A percentile compares a stretch with the other conserved stretches of the same genome.
Conservation (phyloP, 2,113 vertebrate genomes). For the Lichenostomus cassidix region DNA sequence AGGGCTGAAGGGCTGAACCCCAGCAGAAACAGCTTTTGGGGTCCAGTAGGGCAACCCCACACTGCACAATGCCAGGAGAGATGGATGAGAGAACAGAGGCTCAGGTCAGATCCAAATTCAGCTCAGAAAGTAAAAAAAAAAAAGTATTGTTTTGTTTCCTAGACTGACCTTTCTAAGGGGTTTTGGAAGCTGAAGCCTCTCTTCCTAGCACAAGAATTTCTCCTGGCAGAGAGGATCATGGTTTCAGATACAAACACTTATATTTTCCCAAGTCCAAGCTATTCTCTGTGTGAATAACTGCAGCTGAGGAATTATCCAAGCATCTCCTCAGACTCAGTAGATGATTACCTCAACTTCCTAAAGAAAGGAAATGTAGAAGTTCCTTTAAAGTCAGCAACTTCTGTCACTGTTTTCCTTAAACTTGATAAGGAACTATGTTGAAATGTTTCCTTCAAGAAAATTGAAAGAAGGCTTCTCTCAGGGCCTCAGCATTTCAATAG, state of each 20-base stretch:
- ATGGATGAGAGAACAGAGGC: fast-evolving
- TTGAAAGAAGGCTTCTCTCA: not conserved
- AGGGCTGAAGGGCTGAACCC: not conserved
- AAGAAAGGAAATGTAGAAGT: not conserved
- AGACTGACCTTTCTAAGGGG: not conserved
- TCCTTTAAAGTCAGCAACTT: not conserved
- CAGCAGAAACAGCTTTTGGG: not conserved
- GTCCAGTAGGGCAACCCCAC: not conserved
- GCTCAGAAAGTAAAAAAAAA: not conserved
- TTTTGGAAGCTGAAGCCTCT: not conserved
- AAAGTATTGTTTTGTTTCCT: not conserved
- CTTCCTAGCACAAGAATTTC: not conserved
- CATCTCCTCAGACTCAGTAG: not conserved
- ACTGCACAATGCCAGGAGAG: not conserved
- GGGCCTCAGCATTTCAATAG: not conserved
- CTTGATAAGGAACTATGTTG: not conserved
- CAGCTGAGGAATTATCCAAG: not conserved
- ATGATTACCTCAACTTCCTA: not conserved
- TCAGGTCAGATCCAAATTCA: not conserved
- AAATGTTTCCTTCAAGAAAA: not conserved
- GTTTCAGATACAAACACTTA: not conserved
- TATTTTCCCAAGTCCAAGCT: not conserved
- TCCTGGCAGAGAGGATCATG: not conserved
- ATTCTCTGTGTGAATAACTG: not conserved
- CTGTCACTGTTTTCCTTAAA: not conserved